Conservation (phyloP, 2,888 invertebrate species). For the Blera fallax region DNA sequence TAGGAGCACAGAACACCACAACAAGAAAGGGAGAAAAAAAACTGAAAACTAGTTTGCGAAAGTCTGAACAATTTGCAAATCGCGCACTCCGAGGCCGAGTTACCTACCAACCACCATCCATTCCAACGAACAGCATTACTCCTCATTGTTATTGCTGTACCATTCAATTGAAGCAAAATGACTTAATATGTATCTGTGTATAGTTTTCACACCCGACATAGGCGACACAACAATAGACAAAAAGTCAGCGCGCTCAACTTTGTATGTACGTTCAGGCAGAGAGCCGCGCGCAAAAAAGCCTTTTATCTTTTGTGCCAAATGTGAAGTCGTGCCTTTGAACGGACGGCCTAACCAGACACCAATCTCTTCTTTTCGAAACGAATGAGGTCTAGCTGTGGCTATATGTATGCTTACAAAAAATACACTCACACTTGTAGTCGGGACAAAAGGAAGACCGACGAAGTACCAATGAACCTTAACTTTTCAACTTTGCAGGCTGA, state of each 20-base stretch:
- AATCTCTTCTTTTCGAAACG: background rate
- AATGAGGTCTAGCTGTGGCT: background rate
- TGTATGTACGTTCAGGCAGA: background rate
- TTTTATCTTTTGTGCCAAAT: constrained; percentile 64
- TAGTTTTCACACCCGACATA: constrained; percentile 55
- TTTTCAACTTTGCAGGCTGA: constrained; percentile 55
- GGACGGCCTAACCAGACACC: constrained; percentile 55
- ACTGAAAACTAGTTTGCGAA: constrained; percentile 55
- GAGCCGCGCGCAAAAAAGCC: constrained; percentile 31
- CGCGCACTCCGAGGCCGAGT: constrained; percentile 37
- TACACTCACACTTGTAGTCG: background rate
- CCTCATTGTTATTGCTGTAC: constrained; percentile 56
- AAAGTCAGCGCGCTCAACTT: constrained; percentile 31
- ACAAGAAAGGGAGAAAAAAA: background rate
- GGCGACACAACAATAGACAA: constrained; percentile 53
- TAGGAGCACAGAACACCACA: constrained; percentile 11
- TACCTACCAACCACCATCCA: constrained; percentile 7
- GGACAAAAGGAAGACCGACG: constrained; percentile 36
- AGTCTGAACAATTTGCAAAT: constrained; percentile 60
- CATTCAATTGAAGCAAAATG: constrained; percentile 59
- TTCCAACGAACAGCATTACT: constrained; percentile 24
- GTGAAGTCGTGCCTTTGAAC: constrained; percentile 67
- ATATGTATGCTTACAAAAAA: background rate
- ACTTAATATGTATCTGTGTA: constrained; percentile 39
- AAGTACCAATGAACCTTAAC: constrained; percentile 64